A percentile compares a stretch with the other conserved stretches of the same genome.
phyloP scores from a whole-genome alignment of 2,888 invertebrate species.

The Chymomyza caudatula region DNA sequence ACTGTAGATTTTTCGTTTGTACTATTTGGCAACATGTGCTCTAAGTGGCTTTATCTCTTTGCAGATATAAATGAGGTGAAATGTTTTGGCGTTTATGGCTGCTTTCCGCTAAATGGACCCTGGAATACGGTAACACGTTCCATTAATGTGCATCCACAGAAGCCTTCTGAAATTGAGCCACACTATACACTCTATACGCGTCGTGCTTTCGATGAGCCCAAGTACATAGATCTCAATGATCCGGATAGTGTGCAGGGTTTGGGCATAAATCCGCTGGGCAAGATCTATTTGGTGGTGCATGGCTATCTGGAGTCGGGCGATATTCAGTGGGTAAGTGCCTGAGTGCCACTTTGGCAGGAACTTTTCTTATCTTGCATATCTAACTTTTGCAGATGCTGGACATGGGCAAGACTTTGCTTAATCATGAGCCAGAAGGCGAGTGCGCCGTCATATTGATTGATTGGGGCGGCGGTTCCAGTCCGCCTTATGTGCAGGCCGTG shows the following conservation, averaged over 20 bases:
- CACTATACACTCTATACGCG: conserved; percentile 81
- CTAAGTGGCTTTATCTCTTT: conserved; percentile 5
- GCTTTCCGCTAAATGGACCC: conserved; percentile 87
- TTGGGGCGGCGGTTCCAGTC: conserved; percentile 91
- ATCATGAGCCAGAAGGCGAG: conserved; percentile 81
- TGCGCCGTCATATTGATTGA: conserved; percentile 89
- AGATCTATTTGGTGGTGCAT: conserved; percentile 88
- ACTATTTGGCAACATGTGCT: no score
- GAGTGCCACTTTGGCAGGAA: no score
- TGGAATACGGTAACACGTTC: conserved; percentile 89
- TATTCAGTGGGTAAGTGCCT: conserved; percentile 86
- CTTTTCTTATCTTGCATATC: not conserved
- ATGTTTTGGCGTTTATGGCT: conserved; percentile 89
- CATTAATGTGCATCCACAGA: conserved; percentile 87
- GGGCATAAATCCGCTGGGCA: conserved; percentile 82
- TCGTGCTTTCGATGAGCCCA: conserved; percentile 79
- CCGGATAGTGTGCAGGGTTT: conserved; percentile 82
- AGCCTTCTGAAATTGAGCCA: conserved; percentile 82
- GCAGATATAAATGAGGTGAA: conserved; percentile 79
- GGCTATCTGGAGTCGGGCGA: conserved; percentile 92
- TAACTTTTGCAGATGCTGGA: conserved; percentile 81
- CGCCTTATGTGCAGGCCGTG: conserved; percentile 94
- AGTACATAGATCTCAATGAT: conserved; percentile 83
- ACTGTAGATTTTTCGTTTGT: no score
- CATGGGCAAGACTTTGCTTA: conserved; percentile 85